Evolutionary conservation across 64 coral and sea anemone species (phyloP).

Genomic region (Pocillopora damicornis): DNA sequence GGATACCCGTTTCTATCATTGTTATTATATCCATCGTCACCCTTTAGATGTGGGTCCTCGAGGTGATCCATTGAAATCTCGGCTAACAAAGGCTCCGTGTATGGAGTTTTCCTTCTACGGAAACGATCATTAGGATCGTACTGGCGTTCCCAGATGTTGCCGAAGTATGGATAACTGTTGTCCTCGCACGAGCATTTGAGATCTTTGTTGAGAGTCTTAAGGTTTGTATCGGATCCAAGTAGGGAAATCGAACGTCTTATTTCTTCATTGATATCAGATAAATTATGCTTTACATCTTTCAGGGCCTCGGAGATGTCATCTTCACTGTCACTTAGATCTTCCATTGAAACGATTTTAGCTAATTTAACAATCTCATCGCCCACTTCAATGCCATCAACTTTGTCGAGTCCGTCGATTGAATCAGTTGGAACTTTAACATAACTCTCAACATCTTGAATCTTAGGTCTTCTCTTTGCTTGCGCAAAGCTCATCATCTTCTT

Average conservation of each 20-base stretch:
- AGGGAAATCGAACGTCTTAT: constrained; percentile 49
- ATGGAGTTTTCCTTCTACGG: background rate
- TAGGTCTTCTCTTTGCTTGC: background rate
- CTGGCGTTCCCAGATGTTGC: constrained; percentile 23
- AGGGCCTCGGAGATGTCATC: background rate
- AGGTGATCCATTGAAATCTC: background rate
- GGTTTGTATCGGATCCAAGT: background rate
- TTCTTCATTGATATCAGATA: constrained; percentile 64
- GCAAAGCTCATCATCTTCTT: constrained; percentile 12
- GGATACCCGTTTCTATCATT: background rate
- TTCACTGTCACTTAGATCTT: constrained; percentile 50
- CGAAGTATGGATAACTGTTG: constrained; percentile 5
- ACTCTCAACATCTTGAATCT: background rate
- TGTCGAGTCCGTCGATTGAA: background rate
- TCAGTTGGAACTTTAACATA: constrained; percentile 17
- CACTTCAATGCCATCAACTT: background rate
- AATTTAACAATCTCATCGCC: background rate
- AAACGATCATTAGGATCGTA: background rate
- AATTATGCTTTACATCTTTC: constrained; percentile 47
- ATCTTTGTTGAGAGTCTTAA: constrained; percentile 17
- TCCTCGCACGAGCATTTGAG: constrained; percentile 27
- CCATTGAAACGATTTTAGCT: constrained; percentile 46
- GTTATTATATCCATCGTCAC: background rate
- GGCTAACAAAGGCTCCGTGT: background rate
- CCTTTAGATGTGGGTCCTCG: background rate